Base-by-base conservation (phyloP, 2,888 invertebrate species). In the Pardosa pseudoannulata region DNA sequence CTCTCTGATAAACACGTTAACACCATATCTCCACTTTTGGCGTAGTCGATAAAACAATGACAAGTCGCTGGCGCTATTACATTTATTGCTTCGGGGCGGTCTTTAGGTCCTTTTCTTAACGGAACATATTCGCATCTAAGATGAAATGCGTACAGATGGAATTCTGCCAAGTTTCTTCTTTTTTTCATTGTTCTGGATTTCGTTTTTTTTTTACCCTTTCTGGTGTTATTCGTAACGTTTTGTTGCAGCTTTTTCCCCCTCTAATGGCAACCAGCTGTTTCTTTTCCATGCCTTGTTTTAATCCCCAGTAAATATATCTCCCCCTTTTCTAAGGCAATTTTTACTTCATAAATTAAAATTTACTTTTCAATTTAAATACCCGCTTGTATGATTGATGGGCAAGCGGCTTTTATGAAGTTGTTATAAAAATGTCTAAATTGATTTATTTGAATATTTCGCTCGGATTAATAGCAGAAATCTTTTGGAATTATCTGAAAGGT, bases 191-290 rank as follows among this genome's bases (percentile, higher is more conserved):
- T 62, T 36, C 56, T 70, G 46, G 23, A 29, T 19, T 71, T 64
- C 32, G n/a, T 46, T n/a, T n/a, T n/a, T n/a, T n/a, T n/a, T n/a
- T n/a, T n/a, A n/a, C n/a, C 23, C 62, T 39, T 32, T 62, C n/a
- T 81, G 72, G 68, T 75, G 73, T 68, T 75, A 68, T 73, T 75
- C 29, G 68, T 28, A 74, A 56, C 70, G 56, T 70, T 81, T 75
- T 73, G 70, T 68, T 72, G 36, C n/a, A n/a, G n/a, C n/a, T n/a
- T n/a, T n/a, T n/a, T n/a, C n/a, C 65, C 27, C 46, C 27, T 70
- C 68, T 68, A 74, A 81, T 81, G 74, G 81, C 81, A 36, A 74
- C 74, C 81, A 81, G 81, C 81, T 81, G 81, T 75, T 81, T 81
- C 81, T 81, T 74, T 81, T 81, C 81, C 81, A 46, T 46, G 41